Conservation (phyloP, 1,140 invertebrate species). For the Caenorhabditis elegans region WBcel235 BX284602.5:8908001-8908500, state of each 20-base stretch:
- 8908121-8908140: background rate
- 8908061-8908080: constrained; percentile 28
- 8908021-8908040: constrained; percentile 37
- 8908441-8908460: too few species aligned
- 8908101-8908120: background rate
- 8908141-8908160: background rate
- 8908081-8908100: constrained; percentile 37
- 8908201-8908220: background rate
- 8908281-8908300: constrained; percentile 16
- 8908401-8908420: background rate
- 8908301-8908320: background rate
- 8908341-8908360: constrained; percentile 5
- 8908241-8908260: background rate
- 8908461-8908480: constrained; percentile 17
- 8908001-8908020: constrained; percentile 36
- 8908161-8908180: background rate
- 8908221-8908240: constrained; percentile 27
- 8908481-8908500: background rate
- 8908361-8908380: constrained; percentile 24
- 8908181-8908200: background rate
- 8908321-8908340: constrained; percentile 22
- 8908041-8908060: constrained; percentile 44
- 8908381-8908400: too few species aligned
- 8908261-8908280: background rate
- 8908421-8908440: too few species aligned